Conservation (phyloP, 2,888 invertebrate genomes). For the Ferdinandea cuprea region DNA sequence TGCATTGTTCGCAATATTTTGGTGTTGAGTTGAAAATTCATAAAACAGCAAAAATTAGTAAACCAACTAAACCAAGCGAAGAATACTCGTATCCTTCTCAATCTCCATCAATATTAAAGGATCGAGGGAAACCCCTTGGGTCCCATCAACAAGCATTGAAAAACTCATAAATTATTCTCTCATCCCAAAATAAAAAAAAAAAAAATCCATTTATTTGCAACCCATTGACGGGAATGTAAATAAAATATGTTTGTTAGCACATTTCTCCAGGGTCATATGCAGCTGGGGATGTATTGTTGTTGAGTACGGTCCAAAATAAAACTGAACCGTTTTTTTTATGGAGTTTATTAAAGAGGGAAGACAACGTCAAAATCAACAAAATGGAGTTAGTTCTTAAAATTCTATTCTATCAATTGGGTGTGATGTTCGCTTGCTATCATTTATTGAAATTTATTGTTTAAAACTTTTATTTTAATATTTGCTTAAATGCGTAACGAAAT, state of each 20-base stretch:
- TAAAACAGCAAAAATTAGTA: too few species aligned
- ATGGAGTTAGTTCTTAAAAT: constrained; percentile 16
- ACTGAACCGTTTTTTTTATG: constrained; percentile 23
- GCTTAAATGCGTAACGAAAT: too few species aligned
- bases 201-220: constrained; percentile 49
- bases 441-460: constrained; percentile 44
- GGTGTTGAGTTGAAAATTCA: background rate
- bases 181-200: too few species aligned
- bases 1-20: too few species aligned
- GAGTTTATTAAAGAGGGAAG: background rate
- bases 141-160: constrained; percentile 21
- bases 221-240: constrained; percentile 55
- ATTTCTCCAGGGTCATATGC: constrained; percentile 48
- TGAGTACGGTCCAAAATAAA: constrained; percentile 60
- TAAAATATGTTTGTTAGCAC: constrained; percentile 59
- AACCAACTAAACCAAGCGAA: too few species aligned
- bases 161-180: constrained; percentile 52
- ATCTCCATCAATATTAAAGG: background rate
- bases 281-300: constrained; percentile 52
- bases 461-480: constrained; percentile 4
- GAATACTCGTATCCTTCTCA: too few species aligned
- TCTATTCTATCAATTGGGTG: constrained; percentile 23
- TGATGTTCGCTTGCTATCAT: constrained; percentile 38
- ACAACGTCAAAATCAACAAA: background rate
- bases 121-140: background rate